A percentile compares a stretch with the other conserved stretches of the same genome.
phyloP scores from a whole-genome alignment of 2,797 vertebrate species.

The Sebastes alutus region DNA sequence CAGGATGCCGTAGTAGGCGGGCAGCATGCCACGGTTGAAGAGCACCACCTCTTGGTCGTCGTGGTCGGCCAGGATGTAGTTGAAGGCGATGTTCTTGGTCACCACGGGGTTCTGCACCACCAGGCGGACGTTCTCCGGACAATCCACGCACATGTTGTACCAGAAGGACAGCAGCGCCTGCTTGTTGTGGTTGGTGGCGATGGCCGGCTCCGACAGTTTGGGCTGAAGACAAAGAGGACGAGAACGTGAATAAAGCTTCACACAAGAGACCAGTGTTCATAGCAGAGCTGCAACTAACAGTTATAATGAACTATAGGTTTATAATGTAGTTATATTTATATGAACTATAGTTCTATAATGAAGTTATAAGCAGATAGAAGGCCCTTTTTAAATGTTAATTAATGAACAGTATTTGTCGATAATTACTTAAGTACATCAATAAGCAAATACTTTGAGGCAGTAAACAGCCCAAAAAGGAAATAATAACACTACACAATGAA shows the following conservation, averaged over 20 bases:
- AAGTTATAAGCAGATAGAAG: too few relatives aligned
- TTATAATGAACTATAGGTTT: too few relatives aligned
- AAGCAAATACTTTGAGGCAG: background rate
- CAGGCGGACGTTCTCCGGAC: conserved; percentile 97
- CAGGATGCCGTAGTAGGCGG: conserved; percentile 98
- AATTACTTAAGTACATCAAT: too few relatives aligned
- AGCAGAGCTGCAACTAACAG: too few relatives aligned
- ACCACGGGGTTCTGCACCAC: conserved; percentile 98
- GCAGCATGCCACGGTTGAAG: conserved; percentile 98
- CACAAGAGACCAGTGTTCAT: too few relatives aligned
- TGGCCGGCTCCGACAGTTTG: conserved; percentile 96
- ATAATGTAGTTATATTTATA: too few relatives aligned
- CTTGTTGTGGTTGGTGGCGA: conserved; percentile 99
- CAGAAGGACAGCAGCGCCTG: conserved; percentile 98
- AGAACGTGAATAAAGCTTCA: background rate
- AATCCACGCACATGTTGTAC: conserved; percentile 98
- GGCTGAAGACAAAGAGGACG: conserved; percentile 78
- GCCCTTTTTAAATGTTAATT: too few relatives aligned
- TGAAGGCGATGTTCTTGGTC: conserved; percentile 99
- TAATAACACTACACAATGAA: background rate
- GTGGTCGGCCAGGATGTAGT: conserved; percentile 99
- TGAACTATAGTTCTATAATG: too few relatives aligned
- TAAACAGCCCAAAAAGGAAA: background rate
- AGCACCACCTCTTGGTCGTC: conserved; percentile 99
- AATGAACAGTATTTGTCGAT: too few relatives aligned